Evolutionary conservation across 2,888 invertebrate genomes (phyloP).

Genomic region (Apotomis betuletana): DNA sequence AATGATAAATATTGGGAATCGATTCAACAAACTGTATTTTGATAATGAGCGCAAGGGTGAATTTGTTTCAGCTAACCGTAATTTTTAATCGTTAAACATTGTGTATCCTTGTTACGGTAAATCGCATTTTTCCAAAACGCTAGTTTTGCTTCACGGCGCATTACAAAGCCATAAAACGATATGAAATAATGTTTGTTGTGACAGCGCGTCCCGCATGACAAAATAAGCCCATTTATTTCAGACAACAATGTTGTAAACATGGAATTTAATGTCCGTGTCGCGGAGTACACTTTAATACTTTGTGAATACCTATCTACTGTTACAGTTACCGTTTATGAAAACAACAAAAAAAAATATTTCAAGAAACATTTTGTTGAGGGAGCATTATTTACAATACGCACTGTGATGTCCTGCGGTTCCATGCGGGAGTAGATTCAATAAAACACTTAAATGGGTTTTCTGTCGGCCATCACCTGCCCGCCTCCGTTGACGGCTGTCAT

Average conservation of each 20-base stretch:
- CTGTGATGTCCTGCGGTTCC: no score
- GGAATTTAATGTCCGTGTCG: slow-evolving; percentile 73
- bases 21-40: neutral
- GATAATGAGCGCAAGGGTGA: slow-evolving; percentile 7
- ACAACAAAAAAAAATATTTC: no score
- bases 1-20: neutral
- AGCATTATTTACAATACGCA: no score
- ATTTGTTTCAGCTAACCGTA: slow-evolving; percentile 7
- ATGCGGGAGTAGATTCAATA: no score
- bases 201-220: slow-evolving; percentile 79
- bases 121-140: slow-evolving; percentile 68
- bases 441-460: no score
- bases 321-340: slow-evolving; percentile 46
- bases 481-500: no score
- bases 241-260: slow-evolving; percentile 79
- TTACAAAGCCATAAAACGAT: slow-evolving; percentile 78
- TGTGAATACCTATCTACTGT: slow-evolving; percentile 53
- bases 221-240: slow-evolving; percentile 76
- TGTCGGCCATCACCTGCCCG: no score
- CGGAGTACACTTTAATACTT: slow-evolving; percentile 67
- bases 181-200: slow-evolving; percentile 81
- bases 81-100: slow-evolving; percentile 48
- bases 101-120: slow-evolving; percentile 66
- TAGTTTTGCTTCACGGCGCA: slow-evolving; percentile 71
- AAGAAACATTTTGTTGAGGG: no score